Evolutionary conservation across 23 tunicate genomes (phyloP), one percentile per base, ranked within the genome.

Genomic region (Halocynthia aurantium): DNA sequence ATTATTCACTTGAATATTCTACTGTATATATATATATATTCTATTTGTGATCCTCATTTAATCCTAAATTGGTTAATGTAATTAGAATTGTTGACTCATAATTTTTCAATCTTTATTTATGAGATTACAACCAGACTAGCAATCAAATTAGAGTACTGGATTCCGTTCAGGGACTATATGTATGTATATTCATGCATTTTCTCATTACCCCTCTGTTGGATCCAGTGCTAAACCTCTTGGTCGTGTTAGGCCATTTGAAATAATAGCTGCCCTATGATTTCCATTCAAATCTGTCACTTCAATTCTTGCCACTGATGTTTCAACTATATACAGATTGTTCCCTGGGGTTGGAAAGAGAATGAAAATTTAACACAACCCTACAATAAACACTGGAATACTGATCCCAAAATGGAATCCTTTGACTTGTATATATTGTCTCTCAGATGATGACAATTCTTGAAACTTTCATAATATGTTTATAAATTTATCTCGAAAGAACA

Each of bases 211-310:
- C 52, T 73, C 66, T 6, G 95, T 88, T 21, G 95, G 84, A 73
- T 88, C 95, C 7, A 88, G 78, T 7, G 95, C 95, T 19, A 88
- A 55, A 13, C 95, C 95, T 31, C 95, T 56, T 4, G 95, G 95
- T 12, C 75, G 73, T 61, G 54, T 9, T 7, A 88, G 81, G 11
- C 95, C 95, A n/a, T 82, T 82, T 53, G 88, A 77, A 53, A 88
- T 55, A 0, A 88, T 73, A 52, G 77, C 69, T 22, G 87, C 19
- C 57, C 95, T 64, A 52, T 88, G 95, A 6, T 19, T 57, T 57
- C 95, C 95, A 54, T 83, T 88, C 18, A 88, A 65, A 69, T 75
- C 85, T 40, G 88, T 78, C 10, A 83, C 87, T 6, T 88, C 95
- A 53, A 88, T 88, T 18, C 95, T 87, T 2, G 84, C 86, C 11